A percentile compares a stretch with the other conserved stretches of the same genome.
Evolutionary conservation across 2,797 vertebrate species (phyloP).

Genomic region (Arctocebus calabarensis): DNA sequence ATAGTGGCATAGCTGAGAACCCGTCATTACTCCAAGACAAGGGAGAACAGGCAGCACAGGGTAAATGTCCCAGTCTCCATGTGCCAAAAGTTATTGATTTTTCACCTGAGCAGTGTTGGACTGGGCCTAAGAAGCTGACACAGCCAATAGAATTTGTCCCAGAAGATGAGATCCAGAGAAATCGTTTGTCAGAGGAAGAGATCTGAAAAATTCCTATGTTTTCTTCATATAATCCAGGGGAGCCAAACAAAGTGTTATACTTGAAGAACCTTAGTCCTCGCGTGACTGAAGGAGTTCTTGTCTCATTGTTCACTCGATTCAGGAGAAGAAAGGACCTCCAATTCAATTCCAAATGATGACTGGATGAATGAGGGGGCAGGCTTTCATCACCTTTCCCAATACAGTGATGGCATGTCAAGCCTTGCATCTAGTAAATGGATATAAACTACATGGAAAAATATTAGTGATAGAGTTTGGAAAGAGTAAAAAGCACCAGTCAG

Average conservation of each 20-base stretch:
- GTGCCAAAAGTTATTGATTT: conserved; percentile 88
- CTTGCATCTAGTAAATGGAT: conserved; percentile 92
- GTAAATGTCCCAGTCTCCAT: conserved; percentile 82
- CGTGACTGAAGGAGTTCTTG: conserved; percentile 92
- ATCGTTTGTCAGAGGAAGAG: conserved; percentile 91
- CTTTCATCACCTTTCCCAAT: conserved; percentile 94
- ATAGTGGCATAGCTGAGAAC: conserved; percentile 78
- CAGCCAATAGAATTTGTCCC: conserved; percentile 90
- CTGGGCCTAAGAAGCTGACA: conserved; percentile 86
- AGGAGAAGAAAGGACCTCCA: conserved; percentile 85
- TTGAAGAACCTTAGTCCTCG: conserved; percentile 94
- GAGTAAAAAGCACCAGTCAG: conserved; percentile 81
- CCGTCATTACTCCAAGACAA: conserved; percentile 71
- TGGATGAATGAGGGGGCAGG: conserved; percentile 95
- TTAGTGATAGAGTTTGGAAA: conserved; percentile 94
- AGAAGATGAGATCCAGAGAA: conserved; percentile 92
- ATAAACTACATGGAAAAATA: conserved; percentile 92
- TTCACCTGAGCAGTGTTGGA: conserved; percentile 72
- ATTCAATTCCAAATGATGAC: conserved; percentile 94
- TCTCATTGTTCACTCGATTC: conserved; percentile 95
- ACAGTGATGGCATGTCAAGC: conserved; percentile 89
- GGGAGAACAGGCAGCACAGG: conserved; percentile 75
- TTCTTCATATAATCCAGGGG: conserved; percentile 92
- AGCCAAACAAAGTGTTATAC: conserved; percentile 94
- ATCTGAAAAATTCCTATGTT: conserved; percentile 93